Evolutionary conservation across 2,888 invertebrate genomes (phyloP).

Genomic region (Drosophila histrio): DNA sequence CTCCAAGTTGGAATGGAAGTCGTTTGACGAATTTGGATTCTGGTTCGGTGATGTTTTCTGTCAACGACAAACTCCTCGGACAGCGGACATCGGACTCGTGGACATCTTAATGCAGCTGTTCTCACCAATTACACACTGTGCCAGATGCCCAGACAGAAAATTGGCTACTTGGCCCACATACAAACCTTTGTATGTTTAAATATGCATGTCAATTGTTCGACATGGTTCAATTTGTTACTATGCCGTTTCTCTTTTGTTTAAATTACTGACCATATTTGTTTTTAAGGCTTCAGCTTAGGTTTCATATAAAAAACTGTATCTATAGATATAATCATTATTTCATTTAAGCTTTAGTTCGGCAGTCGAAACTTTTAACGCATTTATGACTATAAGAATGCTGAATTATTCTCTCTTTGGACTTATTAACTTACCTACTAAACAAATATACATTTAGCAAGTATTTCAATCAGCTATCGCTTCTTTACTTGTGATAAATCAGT

Average conservation of each 20-base stretch:
- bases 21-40: background rate
- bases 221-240: conserved; percentile 9
- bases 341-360: no score
- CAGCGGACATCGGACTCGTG: conserved; percentile 23
- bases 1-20: background rate
- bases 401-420: no score
- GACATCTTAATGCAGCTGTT: conserved; percentile 36
- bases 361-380: no score
- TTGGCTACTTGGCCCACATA: conserved; percentile 27
- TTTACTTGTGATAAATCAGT: no score
- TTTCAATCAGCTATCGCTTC: no score
- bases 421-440: no score
- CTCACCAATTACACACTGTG: conserved; percentile 37
- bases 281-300: background rate
- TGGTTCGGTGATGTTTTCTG: conserved; percentile 35
- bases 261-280: background rate
- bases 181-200: conserved; percentile 5
- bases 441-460: no score
- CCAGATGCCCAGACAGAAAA: background rate
- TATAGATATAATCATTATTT: background rate
- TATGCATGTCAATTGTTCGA: conserved; percentile 13
- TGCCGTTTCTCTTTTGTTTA: background rate
- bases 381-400: no score
- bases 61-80: conserved; percentile 19
- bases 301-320: background rate